Base-by-base conservation (phyloP, 2,113 vertebrate genomes). In the Myanophis thanlyinensis region DNA sequence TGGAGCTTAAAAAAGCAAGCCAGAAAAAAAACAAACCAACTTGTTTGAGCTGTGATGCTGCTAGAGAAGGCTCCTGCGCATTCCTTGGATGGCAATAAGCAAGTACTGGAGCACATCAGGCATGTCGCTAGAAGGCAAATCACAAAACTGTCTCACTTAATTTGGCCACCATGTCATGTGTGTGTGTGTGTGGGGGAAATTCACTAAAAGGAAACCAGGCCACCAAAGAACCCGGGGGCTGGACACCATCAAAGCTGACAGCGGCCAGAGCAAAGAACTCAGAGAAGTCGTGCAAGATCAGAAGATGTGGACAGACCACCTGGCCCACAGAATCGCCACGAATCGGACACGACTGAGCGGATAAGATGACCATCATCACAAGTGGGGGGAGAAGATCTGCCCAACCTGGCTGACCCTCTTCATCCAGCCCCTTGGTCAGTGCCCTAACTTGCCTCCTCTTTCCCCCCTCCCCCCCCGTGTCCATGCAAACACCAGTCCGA, bases 391-490 rank as follows among this genome's bases (percentile, higher is more conserved):
- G 35, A 84, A 22, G 23, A 47, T 15, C 7, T 9, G 2, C 11
- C n/a, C 67, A 7, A 18, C 48, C 8, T 4, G 20, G 30, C 22
- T 44, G n/a, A 27, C n/a, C 22, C 18, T 15, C 3, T 1, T 22
- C 1, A 0, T 0, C 18, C 49, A 46, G 1, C 22, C n/a, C 13
- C 2, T n/a, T n/a, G n/a, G n/a, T n/a, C n/a, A n/a, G 40, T 1
- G 18, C 44, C 89, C 91, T 27, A 12, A 0, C 0, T 7, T 0
- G 0, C 2, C 0, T n/a, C 3, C n/a, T n/a, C n/a, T n/a, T n/a
- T n/a, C n/a, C 0, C 0, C 30, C 0, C 0, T 0, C 5, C 47
- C 94, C 91, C n/a, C 25, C 40, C 3, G 49, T 0, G 0, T n/a
- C 1, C 3, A 85, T 0, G 13, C 89, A 92, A 89, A 88, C 0